Evolutionary conservation across 2,113 vertebrate species (phyloP).

Genomic region (Epinephelus moara): DNA sequence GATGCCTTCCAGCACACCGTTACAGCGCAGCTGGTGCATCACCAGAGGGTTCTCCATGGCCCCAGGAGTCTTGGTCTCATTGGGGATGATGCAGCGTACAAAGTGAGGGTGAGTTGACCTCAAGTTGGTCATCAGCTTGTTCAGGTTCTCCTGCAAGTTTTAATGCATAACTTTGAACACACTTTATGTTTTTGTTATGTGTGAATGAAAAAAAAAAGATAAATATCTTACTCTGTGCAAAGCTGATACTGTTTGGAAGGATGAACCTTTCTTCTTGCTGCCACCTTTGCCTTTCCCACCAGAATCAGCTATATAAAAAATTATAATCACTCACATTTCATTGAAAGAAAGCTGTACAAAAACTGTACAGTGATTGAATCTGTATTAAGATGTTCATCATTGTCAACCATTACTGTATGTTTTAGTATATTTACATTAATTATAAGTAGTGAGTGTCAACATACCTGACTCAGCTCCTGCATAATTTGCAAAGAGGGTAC

Average conservation of each 20-base stretch:
- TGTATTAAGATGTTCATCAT: neutral
- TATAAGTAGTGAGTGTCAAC: neutral
- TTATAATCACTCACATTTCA: neutral
- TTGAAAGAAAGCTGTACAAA: neutral
- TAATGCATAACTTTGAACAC: neutral
- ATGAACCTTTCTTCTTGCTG: conserved; percentile 94
- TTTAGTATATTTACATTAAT: neutral
- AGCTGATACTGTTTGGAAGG: conserved; percentile 94
- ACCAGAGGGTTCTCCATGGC: conserved; percentile 94
- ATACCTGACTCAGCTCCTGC: conserved; percentile 79
- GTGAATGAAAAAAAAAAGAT: neutral
- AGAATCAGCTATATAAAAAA: conserved; percentile 28
- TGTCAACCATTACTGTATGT: neutral
- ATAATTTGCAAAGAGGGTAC: conserved; percentile 86
- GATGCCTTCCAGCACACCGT: conserved; percentile 94
- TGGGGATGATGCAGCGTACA: conserved; percentile 94
- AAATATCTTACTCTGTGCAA: conserved; percentile 87
- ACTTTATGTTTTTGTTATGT: neutral
- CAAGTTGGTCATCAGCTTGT: conserved; percentile 95
- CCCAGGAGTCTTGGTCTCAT: conserved; percentile 92
- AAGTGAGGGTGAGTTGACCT: conserved; percentile 95
- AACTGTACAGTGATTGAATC: neutral
- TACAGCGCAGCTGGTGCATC: conserved; percentile 97
- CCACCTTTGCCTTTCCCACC: conserved; percentile 55
- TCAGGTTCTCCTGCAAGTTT: conserved; percentile 90